Evolutionary conservation across 92 coral and sea anemone species (phyloP).

Genomic region (Montipora capitata): DNA sequence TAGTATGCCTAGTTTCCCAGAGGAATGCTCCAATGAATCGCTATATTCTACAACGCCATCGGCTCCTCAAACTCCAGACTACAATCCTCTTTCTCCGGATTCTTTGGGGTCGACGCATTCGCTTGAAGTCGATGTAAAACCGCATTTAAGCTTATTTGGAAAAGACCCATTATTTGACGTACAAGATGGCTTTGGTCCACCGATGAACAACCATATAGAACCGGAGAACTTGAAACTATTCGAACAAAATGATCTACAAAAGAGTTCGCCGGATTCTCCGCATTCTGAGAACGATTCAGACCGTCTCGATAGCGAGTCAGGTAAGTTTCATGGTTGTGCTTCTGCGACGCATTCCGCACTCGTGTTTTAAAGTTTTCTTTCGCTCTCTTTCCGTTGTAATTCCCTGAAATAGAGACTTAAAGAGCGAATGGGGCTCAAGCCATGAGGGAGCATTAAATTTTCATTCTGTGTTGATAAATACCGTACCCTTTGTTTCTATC

Average conservation of each 20-base stretch:
- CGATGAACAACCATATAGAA: slow-evolving; percentile 64
- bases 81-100: slow-evolving; percentile 68
- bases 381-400: neutral
- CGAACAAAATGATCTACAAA: slow-evolving; percentile 47
- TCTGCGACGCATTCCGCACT: neutral
- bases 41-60: slow-evolving; percentile 92
- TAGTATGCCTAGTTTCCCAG: slow-evolving; percentile 87
- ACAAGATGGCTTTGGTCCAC: slow-evolving; percentile 54
- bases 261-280: slow-evolving; percentile 61
- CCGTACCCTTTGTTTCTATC: slow-evolving; percentile 57
- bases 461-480: slow-evolving; percentile 69
- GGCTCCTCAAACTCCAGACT: slow-evolving; percentile 68
- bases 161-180: slow-evolving; percentile 72
- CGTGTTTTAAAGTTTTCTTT: neutral
- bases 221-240: slow-evolving; percentile 66
- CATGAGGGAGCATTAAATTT: slow-evolving; percentile 92
- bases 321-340: slow-evolving; percentile 72
- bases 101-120: slow-evolving; percentile 36
- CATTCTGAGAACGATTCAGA: slow-evolving; percentile 85
- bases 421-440: slow-evolving; percentile 69
- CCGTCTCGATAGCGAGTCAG: slow-evolving; percentile 93
- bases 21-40: slow-evolving; percentile 94
- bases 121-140: slow-evolving; percentile 64
- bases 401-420: slow-evolving; percentile 37
- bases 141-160: slow-evolving; percentile 51